Conservation (phyloP, 2,797 vertebrate species). For the Falco biarmicus region DNA sequence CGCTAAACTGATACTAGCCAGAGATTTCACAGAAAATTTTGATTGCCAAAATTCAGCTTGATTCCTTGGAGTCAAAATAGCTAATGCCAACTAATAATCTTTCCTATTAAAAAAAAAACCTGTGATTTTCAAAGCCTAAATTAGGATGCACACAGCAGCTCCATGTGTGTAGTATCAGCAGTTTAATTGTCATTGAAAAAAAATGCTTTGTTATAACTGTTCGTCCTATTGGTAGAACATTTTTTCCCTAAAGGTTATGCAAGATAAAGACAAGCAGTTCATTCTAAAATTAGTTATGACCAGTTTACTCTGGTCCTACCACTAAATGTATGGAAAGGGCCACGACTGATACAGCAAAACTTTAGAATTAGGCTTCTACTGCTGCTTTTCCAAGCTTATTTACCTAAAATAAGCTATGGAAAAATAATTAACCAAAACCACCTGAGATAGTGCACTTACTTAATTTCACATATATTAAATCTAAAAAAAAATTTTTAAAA, state of each 20-base stretch:
- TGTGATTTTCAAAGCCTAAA: not conserved
- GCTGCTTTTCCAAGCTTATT: not conserved
- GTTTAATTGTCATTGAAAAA: not conserved
- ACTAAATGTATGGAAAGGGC: not conserved
- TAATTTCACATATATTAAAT: not conserved
- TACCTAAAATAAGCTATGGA: not conserved
- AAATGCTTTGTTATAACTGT: not conserved
- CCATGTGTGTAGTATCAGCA: not conserved
- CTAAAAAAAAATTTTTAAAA: not conserved
- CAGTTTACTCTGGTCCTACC: not conserved
- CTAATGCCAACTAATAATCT: not conserved
- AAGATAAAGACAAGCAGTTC: not conserved
- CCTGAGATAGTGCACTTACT: not conserved
- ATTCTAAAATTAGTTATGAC: not conserved
- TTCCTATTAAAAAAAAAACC: not conserved
- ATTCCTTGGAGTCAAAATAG: not conserved
- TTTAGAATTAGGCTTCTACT: not conserved
- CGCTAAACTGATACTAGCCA: rapidly evolving
- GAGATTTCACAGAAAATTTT: not conserved
- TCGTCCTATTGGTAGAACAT: not conserved
- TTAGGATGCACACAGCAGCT: not conserved
- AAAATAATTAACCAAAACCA: not conserved
- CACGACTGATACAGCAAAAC: not conserved
- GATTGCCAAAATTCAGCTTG: not conserved
- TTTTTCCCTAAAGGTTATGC: not conserved